Evolutionary conservation across 2,113 vertebrate genomes (phyloP).

Genomic region (Vulpes vulpes): DNA sequence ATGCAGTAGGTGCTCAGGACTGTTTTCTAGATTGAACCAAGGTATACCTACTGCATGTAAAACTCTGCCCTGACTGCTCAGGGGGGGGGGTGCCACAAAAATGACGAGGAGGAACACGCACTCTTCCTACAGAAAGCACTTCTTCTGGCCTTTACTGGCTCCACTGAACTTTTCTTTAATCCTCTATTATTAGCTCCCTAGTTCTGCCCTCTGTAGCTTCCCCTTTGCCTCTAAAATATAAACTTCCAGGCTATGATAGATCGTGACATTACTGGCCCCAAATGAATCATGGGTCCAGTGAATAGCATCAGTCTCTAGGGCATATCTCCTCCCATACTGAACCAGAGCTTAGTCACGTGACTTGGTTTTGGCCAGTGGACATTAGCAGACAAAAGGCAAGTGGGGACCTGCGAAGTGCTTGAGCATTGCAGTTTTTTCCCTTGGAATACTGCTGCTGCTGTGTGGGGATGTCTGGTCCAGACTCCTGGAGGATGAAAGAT

Average conservation of each 20-base stretch:
- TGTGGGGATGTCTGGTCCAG: neutral
- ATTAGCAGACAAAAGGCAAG: neutral
- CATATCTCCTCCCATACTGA: neutral
- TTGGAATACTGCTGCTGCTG: neutral
- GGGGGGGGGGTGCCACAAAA: too few species aligned
- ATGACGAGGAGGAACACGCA: neutral
- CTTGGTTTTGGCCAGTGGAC: neutral
- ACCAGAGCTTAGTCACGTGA: neutral
- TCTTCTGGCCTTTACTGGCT: neutral
- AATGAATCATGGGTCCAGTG: neutral
- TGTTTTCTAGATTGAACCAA: too few species aligned
- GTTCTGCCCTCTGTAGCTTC: neutral
- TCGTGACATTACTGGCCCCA: neutral
- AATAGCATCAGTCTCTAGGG: neutral
- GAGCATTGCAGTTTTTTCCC: neutral
- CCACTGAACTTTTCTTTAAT: neutral
- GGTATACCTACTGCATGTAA: neutral
- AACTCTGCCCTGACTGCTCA: neutral
- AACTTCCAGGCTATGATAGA: neutral
- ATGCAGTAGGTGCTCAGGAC: too few species aligned
- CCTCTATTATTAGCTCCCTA: neutral
- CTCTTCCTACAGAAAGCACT: neutral
- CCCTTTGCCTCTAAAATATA: neutral
- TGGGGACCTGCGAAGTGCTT: neutral
- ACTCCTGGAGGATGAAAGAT: neutral